Evolutionary conservation across 53 echinoderm and acorn worm genomes (phyloP).

Genomic region (Temnopleurus reevesii): DNA sequence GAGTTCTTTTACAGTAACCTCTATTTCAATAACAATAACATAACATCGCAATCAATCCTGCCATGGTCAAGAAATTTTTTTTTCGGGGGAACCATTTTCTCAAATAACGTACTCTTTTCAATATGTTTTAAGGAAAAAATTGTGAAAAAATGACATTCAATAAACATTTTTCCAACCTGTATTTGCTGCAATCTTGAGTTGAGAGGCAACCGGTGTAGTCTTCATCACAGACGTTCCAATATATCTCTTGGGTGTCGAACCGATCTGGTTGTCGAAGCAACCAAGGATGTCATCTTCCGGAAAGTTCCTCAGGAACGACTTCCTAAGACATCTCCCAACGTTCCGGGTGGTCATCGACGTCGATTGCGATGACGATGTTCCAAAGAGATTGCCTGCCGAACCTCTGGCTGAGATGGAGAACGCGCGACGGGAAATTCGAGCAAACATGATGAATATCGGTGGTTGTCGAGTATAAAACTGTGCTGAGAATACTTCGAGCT

Average conservation of each 20-base stretch:
- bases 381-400: neutral
- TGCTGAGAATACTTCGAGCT: no score
- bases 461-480: neutral
- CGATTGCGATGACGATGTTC: neutral
- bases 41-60: no score
- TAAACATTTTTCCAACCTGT: no score
- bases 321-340: slow-evolving; percentile 33
- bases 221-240: slow-evolving; percentile 37
- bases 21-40: no score
- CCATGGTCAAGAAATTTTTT: no score
- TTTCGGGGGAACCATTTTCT: no score
- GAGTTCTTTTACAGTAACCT: no score
- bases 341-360: neutral
- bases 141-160: no score
- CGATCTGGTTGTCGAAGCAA: slow-evolving; percentile 8
- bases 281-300: slow-evolving; percentile 31
- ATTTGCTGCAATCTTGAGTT: slow-evolving; percentile 16
- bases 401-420: neutral
- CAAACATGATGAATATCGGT: slow-evolving; percentile 16
- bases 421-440: slow-evolving; percentile 31
- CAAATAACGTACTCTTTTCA: no score
- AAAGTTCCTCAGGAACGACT: slow-evolving; percentile 46
- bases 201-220: slow-evolving; percentile 34
- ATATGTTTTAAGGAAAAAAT: no score
- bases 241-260: neutral